phyloP scores from a whole-genome alignment of 1,140 invertebrate genomes.

The Cephus cinctus region DNA sequence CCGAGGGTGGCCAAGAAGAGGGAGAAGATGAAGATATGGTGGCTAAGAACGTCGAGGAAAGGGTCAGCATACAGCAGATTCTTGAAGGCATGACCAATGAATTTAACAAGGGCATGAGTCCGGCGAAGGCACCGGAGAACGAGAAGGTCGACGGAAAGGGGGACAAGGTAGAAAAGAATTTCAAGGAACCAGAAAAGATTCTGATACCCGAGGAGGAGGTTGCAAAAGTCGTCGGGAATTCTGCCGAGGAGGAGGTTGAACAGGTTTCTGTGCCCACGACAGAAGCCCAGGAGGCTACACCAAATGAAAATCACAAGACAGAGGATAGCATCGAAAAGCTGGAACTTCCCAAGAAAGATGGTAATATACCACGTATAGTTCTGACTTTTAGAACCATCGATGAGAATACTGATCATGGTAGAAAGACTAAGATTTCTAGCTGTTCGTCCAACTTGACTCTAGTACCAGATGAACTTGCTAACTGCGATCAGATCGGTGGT shows the following conservation, averaged over 20 bases:
- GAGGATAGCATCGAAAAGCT: slow-evolving; percentile 22
- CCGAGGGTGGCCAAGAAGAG: slow-evolving; percentile 38
- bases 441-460: slow-evolving; percentile 47
- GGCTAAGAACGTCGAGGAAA: slow-evolving; percentile 34
- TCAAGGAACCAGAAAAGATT: slow-evolving; percentile 12
- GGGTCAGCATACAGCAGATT: slow-evolving; percentile 52
- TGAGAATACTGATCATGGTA: slow-evolving; percentile 50
- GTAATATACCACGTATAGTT: slow-evolving; percentile 46
- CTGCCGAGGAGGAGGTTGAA: slow-evolving; percentile 14
- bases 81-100: slow-evolving; percentile 56
- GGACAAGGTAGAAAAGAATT: no score
- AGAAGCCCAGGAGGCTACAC: background rate
- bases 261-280: background rate
- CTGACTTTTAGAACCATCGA: slow-evolving; percentile 53
- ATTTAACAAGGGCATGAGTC: slow-evolving; percentile 46
- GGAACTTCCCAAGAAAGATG: slow-evolving; percentile 38
- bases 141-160: slow-evolving; percentile 7
- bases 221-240: background rate
- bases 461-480: slow-evolving; percentile 45
- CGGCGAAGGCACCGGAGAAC: slow-evolving; percentile 10
- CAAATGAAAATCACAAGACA: slow-evolving; percentile 12
- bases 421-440: slow-evolving; percentile 51
- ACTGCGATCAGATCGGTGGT: slow-evolving; percentile 49
- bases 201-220: background rate
- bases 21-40: slow-evolving; percentile 40